Percentiles rank a stretch among this genome's conserved stretches.
Evolutionary conservation across 1,140 invertebrate species (phyloP).

Genomic region (Polypedilum vanderplanki): DNA sequence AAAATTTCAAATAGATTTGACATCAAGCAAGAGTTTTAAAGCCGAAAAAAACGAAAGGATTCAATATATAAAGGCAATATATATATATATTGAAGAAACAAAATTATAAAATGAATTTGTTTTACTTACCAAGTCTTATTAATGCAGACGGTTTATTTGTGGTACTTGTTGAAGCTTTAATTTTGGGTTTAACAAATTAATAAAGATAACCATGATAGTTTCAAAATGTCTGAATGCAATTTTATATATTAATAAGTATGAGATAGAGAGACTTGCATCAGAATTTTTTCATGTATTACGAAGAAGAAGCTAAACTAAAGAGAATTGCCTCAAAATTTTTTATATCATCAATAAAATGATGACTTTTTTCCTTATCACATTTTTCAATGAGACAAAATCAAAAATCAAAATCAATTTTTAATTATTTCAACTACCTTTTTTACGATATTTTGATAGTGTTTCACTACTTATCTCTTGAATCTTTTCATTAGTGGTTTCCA

Average conservation of each 20-base stretch:
- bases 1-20: neutral
- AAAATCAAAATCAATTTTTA: neutral
- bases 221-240: neutral
- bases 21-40: neutral
- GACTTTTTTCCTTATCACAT: neutral
- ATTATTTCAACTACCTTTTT: slow-evolving; percentile 21
- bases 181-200: neutral
- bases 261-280: no score
- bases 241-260: no score
- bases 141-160: neutral
- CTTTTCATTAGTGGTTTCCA: neutral
- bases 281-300: no score
- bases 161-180: neutral
- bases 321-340: no score
- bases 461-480: slow-evolving; percentile 25
- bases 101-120: neutral
- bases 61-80: neutral
- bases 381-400: slow-evolving; percentile 5
- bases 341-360: no score
- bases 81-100: neutral
- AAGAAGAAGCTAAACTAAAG: no score
- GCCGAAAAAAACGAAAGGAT: slow-evolving; percentile 11
- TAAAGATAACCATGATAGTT: slow-evolving; percentile 1
- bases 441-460: slow-evolving; percentile 22
- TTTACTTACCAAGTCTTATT: neutral